These are phyloP conservation scores for Mechanitis messenoides DNA, from an alignment of 2,888 invertebrate genomes.

Conservation along the genomic window DNA sequence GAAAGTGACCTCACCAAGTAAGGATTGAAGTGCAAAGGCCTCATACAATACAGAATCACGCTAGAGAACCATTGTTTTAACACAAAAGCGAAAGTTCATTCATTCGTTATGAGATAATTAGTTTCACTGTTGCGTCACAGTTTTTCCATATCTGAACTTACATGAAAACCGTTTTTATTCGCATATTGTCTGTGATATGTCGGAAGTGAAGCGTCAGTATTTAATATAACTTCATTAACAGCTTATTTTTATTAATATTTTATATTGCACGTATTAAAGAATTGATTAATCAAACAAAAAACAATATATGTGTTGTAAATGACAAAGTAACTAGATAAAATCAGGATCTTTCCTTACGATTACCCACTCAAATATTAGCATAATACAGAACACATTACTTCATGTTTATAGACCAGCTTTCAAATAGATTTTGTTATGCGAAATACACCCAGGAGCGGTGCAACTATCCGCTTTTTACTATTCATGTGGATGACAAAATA, in stretches of 20 bases:
- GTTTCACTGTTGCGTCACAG: slow-evolving; percentile 72
- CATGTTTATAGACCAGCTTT: slow-evolving; percentile 38
- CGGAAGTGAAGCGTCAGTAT: slow-evolving; percentile 40
- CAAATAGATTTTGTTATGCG: slow-evolving; percentile 48
- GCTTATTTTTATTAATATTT: too few relatives aligned
- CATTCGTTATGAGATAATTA: slow-evolving; percentile 70
- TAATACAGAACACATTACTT: slow-evolving; percentile 40
- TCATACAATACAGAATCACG: slow-evolving; percentile 51
- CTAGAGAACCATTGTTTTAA: slow-evolving; percentile 65
- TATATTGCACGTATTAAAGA: slow-evolving; percentile 4
- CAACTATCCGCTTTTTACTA: slow-evolving; percentile 54
- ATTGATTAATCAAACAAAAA: slow-evolving; percentile 2
- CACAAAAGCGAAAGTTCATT: slow-evolving; percentile 75
- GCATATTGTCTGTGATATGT: slow-evolving; percentile 46
- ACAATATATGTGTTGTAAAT: neutral
- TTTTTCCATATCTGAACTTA: slow-evolving; percentile 65
- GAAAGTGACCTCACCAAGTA: slow-evolving; percentile 29
- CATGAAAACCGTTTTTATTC: slow-evolving; percentile 41
- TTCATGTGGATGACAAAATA: slow-evolving; percentile 51
- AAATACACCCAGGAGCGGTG: slow-evolving; percentile 57
- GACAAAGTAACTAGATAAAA: neutral
- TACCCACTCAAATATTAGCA: slow-evolving; percentile 39
- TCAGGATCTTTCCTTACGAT: slow-evolving; percentile 22
- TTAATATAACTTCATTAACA: neutral
- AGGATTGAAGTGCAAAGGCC: slow-evolving; percentile 28